These are phyloP conservation scores for Diorhabda carinulata DNA, from an alignment of 1,140 invertebrate species.

Conservation along the genomic window DNA sequence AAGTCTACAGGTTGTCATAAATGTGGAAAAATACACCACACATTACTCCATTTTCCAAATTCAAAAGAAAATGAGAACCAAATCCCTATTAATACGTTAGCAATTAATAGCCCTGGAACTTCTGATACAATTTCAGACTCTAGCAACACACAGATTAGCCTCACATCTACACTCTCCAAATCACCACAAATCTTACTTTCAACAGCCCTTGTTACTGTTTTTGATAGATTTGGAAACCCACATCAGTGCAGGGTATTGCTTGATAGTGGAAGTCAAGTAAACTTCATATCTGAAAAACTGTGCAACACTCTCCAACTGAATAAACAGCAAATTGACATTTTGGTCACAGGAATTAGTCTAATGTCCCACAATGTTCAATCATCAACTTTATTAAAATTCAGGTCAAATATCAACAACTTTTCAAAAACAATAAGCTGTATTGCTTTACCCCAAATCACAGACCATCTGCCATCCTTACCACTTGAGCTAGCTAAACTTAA, in stretches of 20 bases:
- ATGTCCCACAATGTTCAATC: slow-evolving; percentile 4
- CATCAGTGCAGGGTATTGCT: slow-evolving; percentile 11
- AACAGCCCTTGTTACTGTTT: slow-evolving; percentile 21
- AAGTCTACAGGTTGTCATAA: not conserved
- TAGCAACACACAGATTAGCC: no score
- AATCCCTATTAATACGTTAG: no score
- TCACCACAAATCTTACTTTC: slow-evolving; percentile 20
- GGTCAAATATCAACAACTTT: slow-evolving; percentile 20
- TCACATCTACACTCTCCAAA: slow-evolving; percentile 4
- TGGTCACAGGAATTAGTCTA: slow-evolving; percentile 6
- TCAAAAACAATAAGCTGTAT: slow-evolving; percentile 18
- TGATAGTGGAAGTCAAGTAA: slow-evolving; percentile 17
- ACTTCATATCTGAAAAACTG: slow-evolving; percentile 13
- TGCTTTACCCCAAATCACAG: slow-evolving; percentile 25
- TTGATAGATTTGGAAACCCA: slow-evolving; percentile 6
- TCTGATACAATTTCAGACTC: not conserved
- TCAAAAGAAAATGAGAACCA: no score
- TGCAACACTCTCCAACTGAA: slow-evolving; percentile 14
- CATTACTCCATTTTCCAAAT: slow-evolving; percentile 23
- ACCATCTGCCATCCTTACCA: slow-evolving; percentile 18
- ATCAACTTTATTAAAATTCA: slow-evolving; percentile 3
- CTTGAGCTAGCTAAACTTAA: slow-evolving; percentile 24
- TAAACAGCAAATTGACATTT: slow-evolving; percentile 7
- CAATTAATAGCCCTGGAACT: not conserved
- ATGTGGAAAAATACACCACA: slow-evolving; percentile 25